Evolutionary conservation across 2,113 vertebrate species (phyloP).

Genomic region (Urocynchramus pylzowi): DNA sequence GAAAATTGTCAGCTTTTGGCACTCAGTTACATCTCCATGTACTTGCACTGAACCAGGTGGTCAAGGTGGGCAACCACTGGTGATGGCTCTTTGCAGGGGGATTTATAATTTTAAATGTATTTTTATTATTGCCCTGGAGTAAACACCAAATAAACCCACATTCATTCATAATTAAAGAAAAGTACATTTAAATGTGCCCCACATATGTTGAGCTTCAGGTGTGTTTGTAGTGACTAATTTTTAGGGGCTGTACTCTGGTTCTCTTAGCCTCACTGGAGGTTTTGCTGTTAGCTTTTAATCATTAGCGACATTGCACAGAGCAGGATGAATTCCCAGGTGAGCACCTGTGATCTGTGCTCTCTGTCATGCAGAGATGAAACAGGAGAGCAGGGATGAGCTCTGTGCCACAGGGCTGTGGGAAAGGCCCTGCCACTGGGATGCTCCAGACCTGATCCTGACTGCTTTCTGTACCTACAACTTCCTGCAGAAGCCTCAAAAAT

Average conservation of each 20-base stretch:
- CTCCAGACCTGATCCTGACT: background rate
- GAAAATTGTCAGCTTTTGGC: background rate
- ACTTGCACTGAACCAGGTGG: background rate
- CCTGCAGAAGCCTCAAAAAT: background rate
- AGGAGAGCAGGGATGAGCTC: background rate
- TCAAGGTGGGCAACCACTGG: background rate
- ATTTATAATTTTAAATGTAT: background rate
- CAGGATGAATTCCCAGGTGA: background rate
- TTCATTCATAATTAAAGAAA: background rate
- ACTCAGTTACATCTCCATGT: background rate
- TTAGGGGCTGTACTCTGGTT: background rate
- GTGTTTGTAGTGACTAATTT: background rate
- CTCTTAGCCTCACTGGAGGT: background rate
- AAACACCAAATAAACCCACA: background rate
- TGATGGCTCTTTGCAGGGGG: background rate
- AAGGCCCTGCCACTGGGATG: background rate
- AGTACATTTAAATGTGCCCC: background rate
- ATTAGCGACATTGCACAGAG: background rate
- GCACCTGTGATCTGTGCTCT: background rate
- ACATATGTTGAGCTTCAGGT: background rate
- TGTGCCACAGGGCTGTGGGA: background rate
- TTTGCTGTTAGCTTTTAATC: background rate
- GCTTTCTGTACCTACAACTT: background rate
- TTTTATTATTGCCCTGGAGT: background rate
- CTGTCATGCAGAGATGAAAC: background rate